Base-by-base conservation (phyloP, 2,797 vertebrate genomes). In the Adelosebastes latens region DNA sequence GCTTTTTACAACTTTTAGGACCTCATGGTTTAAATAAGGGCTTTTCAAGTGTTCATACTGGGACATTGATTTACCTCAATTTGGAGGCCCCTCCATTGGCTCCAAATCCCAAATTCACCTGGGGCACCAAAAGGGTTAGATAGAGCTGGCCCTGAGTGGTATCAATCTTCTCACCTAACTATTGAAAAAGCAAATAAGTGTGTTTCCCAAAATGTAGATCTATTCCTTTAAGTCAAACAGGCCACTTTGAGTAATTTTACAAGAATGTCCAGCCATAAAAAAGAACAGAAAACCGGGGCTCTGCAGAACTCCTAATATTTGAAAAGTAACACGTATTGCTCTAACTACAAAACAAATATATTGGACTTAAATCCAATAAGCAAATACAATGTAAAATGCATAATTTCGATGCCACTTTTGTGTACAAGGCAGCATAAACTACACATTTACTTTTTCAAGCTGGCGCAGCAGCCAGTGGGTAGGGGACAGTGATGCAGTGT, bases 401-500 rank as follows among this genome's bases (percentile, higher is more conserved):
- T 22, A 5, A 36, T 42, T 46, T 66, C 5, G 0, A 34, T 68
- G 62, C 3, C 16, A 34, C 1, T 12, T 66, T 25, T 18, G 1
- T 39, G 14, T 25, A 65, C 8, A 59, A 49, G 4, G 10, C 4
- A n/a, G 27, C 22, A 31, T 12, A 6, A 58, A 29, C 31, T 46
- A n/a, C 2, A 18, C 11, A 49, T 64, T 74, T 42, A n/a, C 16
- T 70, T 36, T 11, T 29, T 59, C 81, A 52, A 66, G 49, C 25
- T 77, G 83, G 82, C 80, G 79, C 39, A 78, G 76, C 75, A 67
- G 62, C 56, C 49, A n/a, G 53, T 72, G 76, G 92, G 82, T 74
- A 91, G 93, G 93, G 94, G 94, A 94, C 95, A 95, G 91, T 94
- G 95, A 96, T 95, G 95, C 39, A 80, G 72, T 72, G 84, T 92